Percentiles rank a stretch among this genome's conserved stretches.
phyloP scores from a whole-genome alignment of 2,113 vertebrate species.

The Rhinoderma darwinii region DNA sequence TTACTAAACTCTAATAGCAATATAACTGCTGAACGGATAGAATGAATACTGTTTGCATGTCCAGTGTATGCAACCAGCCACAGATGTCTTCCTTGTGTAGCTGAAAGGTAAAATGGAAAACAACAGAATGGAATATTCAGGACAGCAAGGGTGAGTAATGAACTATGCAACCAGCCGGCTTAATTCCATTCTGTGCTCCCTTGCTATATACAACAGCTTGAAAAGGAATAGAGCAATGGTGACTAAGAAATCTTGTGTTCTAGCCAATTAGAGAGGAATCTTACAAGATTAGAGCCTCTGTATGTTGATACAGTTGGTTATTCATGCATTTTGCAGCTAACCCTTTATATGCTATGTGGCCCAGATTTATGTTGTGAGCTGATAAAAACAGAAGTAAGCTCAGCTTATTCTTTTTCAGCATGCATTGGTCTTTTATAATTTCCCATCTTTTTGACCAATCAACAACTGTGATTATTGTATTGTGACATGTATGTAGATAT shows the following conservation, averaged over 20 bases:
- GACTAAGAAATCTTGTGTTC: constrained; percentile 7
- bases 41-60: constrained; percentile 6
- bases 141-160: constrained; percentile 41
- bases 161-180: background rate
- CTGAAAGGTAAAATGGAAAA: constrained; percentile 12
- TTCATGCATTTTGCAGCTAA: constrained; percentile 26
- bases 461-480: background rate
- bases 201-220: background rate
- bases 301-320: background rate
- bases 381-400: background rate
- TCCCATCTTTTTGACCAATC: background rate
- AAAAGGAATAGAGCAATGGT: background rate
- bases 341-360: background rate
- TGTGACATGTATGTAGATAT: background rate
- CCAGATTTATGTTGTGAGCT: background rate
- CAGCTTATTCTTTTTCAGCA: background rate
- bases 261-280: constrained; percentile 1
- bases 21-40: constrained; percentile 47
- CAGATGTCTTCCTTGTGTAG: constrained; percentile 11
- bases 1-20: constrained; percentile 52
- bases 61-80: constrained; percentile 3
- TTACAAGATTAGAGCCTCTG: constrained; percentile 2
- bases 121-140: constrained; percentile 4
- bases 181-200: constrained; percentile 33
- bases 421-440: background rate